Evolutionary conservation across 30 jellyfish, hydroid and myxozoan species (phyloP), one percentile per base, ranked within the genome.

Genomic region (Sanderia malayensis): DNA sequence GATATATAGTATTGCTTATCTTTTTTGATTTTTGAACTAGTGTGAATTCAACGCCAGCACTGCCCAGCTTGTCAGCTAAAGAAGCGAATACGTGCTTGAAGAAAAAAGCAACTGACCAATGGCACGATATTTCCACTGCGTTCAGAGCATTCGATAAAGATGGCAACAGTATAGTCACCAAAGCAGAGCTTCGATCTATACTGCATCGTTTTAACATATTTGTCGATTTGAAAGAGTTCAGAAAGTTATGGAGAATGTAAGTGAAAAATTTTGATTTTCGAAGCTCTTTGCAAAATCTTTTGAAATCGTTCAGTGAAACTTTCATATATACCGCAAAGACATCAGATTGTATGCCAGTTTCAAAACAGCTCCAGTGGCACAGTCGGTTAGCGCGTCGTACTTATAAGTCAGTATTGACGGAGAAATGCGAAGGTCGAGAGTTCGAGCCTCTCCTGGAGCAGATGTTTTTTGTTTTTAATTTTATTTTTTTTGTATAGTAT

Each of bases 101-200:
- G 24, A 71, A 63, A 20, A 83, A 83, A 52, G 88, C 95, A 6
- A 65, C 80, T 3, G 95, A 83, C 34, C 95, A 83, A 18, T 83
- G 87, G 83, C 79, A 44, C 20, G 82, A 67, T 37, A 25, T 83
- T 47, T 62, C 95, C 46, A 44, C 88, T 27, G 88, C 95, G 2
- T 83, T 66, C 66, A 79, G 88, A 9, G 74, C 78, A 30, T 83
- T 83, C 53, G 87, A 83, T 58, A 71, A 64, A 44, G 95, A 83
- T 61, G 83, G 82, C 23, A 83, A 83, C 71, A 28, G 82, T 8
- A 41, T 71, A 8, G 84, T 83, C 33, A 62, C 84, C 25, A 73
- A 83, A 37, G 78, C 72, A 18, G 95, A 83, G 41, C 66, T 83
- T 9, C 31, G 45, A 29, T 19, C 67, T 1, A 57, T 83, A 31